Percentiles rank a stretch among this genome's conserved stretches.
Conservation (phyloP, 2,888 invertebrate species). For the Apamea sordens region DNA sequence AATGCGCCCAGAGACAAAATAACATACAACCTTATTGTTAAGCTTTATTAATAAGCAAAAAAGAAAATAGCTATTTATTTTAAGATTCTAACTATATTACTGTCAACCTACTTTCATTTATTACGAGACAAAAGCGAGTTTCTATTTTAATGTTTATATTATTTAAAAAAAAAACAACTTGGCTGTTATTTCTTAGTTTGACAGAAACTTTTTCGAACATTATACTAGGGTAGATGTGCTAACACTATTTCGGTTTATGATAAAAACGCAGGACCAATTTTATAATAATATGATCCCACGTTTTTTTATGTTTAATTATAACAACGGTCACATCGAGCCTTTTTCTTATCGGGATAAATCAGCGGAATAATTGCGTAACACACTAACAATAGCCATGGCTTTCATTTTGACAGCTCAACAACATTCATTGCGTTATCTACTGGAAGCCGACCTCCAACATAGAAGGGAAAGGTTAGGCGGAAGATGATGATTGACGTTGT, state of each 20-base stretch:
- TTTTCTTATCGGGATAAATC: background rate
- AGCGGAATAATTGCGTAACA: background rate
- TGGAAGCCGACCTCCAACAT: no score
- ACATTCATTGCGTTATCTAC: no score
- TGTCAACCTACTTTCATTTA: conserved; percentile 70
- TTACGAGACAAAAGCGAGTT: conserved; percentile 75
- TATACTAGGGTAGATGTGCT: conserved; percentile 19
- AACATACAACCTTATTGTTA: conserved; percentile 81
- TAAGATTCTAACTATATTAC: conserved; percentile 62
- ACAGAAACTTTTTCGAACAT: conserved; percentile 19
- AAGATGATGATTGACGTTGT: background rate
- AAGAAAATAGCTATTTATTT: conserved; percentile 66
- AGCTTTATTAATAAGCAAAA: conserved; percentile 82
- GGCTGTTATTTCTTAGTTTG: conserved; percentile 50
- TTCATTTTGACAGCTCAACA: background rate
- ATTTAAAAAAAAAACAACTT: conserved; percentile 51
- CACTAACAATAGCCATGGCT: background rate
- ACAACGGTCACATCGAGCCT: background rate
- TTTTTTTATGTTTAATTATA: background rate
- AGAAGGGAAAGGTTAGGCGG: no score
- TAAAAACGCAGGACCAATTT: background rate
- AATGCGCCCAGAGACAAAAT: conserved; percentile 70
- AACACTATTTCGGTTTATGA: background rate
- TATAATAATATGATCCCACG: background rate
- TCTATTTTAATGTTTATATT: conserved; percentile 69